These are phyloP conservation scores for Neotoma lepida DNA, from an alignment of 2,113 vertebrate genomes.

Conservation along the genomic window DNA sequence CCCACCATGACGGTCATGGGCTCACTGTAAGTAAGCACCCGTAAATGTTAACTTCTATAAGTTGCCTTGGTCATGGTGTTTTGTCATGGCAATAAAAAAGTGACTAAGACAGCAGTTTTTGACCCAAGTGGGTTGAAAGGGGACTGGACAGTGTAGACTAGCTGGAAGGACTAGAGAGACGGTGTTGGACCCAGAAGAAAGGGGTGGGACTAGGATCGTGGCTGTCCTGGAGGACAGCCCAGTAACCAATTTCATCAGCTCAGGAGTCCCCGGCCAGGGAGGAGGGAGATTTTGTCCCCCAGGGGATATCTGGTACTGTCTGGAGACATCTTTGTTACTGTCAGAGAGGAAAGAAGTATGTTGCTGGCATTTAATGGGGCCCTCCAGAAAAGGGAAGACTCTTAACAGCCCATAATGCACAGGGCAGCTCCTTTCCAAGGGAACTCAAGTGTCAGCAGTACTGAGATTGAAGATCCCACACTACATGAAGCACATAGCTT, in stretches of 20 bases:
- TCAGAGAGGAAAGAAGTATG: neutral
- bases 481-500: neutral
- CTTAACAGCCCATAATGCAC: neutral
- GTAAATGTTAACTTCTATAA: neutral
- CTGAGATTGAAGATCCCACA: neutral
- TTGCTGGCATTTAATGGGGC: neutral
- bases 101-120: neutral
- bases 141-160: neutral
- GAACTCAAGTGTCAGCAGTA: too few species aligned
- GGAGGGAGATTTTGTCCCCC: neutral
- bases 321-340: neutral
- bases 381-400: neutral
- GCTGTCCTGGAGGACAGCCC: neutral
- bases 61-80: neutral
- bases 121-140: neutral
- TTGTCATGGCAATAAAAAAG: neutral
- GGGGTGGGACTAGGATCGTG: accelerated
- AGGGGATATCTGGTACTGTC: neutral
- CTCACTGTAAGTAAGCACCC: neutral
- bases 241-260: neutral
- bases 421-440: too few species aligned
- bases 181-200: neutral
- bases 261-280: neutral
- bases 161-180: neutral
- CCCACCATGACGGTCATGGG: neutral